phyloP scores from a whole-genome alignment of 2,113 vertebrate species.

The Pungitius pungitius region DNA sequence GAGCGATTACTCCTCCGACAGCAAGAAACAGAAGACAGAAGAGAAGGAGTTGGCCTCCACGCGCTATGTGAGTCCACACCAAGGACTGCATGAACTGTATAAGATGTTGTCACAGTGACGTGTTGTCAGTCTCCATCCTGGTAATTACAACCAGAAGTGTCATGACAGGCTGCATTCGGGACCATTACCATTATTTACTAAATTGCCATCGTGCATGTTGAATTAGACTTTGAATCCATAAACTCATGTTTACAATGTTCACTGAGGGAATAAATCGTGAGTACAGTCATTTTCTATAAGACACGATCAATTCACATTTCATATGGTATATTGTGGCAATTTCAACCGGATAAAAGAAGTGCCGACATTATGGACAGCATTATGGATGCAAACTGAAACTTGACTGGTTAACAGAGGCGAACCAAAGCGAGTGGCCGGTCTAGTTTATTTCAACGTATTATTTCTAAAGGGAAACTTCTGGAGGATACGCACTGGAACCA shows the following conservation, averaged over 20 bases:
- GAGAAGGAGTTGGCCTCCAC: slow-evolving; percentile 89
- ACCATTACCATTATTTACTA: neutral
- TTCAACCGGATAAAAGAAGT: neutral
- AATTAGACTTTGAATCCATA: neutral
- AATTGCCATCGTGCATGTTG: neutral
- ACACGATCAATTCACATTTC: neutral
- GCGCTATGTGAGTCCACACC: slow-evolving; percentile 86
- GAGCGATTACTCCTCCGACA: slow-evolving; percentile 92
- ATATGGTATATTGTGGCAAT: neutral
- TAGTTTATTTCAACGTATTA: slow-evolving; percentile 5
- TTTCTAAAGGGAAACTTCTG: slow-evolving; percentile 15
- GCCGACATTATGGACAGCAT: neutral
- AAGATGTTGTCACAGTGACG: too few relatives aligned
- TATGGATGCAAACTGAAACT: neutral
- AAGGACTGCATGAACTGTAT: too few relatives aligned
- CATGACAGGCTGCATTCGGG: neutral
- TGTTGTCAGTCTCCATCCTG: neutral
- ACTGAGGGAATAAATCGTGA: too few relatives aligned
- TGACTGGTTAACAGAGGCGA: too few relatives aligned
- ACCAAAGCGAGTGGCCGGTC: neutral
- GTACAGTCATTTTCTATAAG: too few relatives aligned
- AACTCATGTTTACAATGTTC: too few relatives aligned
- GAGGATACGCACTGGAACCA: neutral
- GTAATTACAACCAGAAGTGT: neutral
- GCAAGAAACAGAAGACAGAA: slow-evolving; percentile 95